Percentiles rank a stretch among this genome's conserved stretches.
These are phyloP conservation scores for Eufriesea mexicana DNA, from an alignment of 1,140 invertebrate genomes.

Conservation along the genomic window DNA sequence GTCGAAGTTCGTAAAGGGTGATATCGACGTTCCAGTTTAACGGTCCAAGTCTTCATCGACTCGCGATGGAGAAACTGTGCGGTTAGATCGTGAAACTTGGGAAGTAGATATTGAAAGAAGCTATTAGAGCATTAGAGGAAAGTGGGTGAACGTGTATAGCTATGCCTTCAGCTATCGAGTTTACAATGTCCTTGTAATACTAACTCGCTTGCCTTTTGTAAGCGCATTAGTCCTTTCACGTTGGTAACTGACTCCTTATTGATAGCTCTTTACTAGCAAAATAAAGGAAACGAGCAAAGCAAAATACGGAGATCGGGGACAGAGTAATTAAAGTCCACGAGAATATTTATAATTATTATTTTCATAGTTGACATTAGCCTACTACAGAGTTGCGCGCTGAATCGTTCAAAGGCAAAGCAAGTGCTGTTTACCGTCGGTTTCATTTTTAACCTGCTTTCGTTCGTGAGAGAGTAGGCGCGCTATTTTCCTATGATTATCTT, in stretches of 20 bases:
- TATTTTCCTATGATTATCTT: neutral
- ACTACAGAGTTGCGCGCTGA: too few species aligned
- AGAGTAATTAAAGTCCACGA: neutral
- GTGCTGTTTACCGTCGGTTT: neutral
- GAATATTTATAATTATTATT: too few species aligned
- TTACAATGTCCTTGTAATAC: neutral
- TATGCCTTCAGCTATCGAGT: neutral
- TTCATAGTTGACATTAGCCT: too few species aligned
- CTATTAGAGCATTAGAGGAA: conserved; percentile 50
- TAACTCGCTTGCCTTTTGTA: neutral
- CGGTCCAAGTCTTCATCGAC: conserved; percentile 51
- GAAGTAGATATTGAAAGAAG: conserved; percentile 50
- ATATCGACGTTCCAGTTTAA: conserved; percentile 54
- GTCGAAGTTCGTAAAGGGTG: conserved; percentile 34
- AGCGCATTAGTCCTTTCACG: neutral
- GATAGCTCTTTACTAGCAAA: neutral
- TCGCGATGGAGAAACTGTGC: conserved; percentile 42
- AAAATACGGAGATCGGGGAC: neutral
- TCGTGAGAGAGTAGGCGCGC: neutral
- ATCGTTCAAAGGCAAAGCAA: neutral
- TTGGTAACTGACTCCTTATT: neutral
- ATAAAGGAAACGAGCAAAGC: neutral
- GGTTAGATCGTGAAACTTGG: conserved; percentile 46
- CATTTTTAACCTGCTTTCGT: neutral
- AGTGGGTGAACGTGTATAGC: conserved; percentile 35